phyloP scores from a whole-genome alignment of 2,797 vertebrate species.

The Crax fasciolata region DNA sequence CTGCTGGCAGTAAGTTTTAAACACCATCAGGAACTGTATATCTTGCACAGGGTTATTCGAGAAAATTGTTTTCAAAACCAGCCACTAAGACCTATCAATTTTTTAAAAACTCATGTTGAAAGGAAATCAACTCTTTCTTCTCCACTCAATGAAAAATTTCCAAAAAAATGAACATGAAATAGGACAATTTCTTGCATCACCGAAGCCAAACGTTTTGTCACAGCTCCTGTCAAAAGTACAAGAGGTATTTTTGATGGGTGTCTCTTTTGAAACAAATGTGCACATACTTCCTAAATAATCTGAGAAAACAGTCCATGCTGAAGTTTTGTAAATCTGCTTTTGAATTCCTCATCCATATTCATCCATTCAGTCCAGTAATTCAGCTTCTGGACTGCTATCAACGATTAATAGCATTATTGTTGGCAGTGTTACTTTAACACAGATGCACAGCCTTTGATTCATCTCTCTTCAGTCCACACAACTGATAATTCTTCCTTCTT shows the following conservation, averaged over 20 bases:
- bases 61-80: background rate
- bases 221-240: background rate
- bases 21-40: background rate
- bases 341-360: background rate
- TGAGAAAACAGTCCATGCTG: background rate
- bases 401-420: background rate
- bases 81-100: background rate
- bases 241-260: background rate
- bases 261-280: background rate
- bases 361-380: background rate
- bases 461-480: background rate
- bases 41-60: background rate
- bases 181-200: background rate
- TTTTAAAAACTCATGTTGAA: background rate
- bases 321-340: background rate
- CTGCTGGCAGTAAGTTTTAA: background rate
- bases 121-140: background rate
- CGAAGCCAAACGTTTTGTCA: background rate
- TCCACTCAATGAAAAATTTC: background rate
- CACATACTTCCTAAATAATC: background rate
- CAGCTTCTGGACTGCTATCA: background rate
- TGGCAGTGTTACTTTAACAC: rapidly evolving
- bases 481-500: background rate
- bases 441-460: background rate
- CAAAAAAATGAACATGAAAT: background rate